These are phyloP conservation scores for Tangara arthus DNA, from an alignment of 2,797 vertebrate species.

Conservation along the genomic window DNA sequence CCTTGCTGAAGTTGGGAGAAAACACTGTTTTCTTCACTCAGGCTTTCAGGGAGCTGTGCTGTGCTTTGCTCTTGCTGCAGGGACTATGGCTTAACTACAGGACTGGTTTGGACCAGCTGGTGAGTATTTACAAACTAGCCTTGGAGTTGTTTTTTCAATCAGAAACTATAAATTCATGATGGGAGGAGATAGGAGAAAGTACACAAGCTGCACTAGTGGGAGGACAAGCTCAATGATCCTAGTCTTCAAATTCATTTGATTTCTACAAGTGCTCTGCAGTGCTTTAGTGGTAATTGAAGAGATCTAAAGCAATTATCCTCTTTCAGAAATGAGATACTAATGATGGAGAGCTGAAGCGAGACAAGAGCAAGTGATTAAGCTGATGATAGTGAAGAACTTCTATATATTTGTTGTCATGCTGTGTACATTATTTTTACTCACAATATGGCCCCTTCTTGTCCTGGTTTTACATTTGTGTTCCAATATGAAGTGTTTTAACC, in stretches of 20 bases:
- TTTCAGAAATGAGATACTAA: constrained; percentile 28
- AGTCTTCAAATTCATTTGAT: constrained; percentile 1
- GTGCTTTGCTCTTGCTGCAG: not conserved
- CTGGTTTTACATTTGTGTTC: not conserved
- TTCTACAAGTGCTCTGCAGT: constrained; percentile 1
- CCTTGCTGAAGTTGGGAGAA: not conserved
- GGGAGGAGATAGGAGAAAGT: not conserved
- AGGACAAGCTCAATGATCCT: not conserved
- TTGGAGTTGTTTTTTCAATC: not conserved
- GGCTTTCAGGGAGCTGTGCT: not conserved
- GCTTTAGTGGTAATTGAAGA: constrained; percentile 19
- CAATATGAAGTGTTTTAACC: not conserved
- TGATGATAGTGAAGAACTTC: not conserved
- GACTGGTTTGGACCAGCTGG: not conserved
- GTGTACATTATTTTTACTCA: not conserved
- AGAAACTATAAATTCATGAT: not conserved
- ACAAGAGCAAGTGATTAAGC: not conserved
- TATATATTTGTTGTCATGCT: not conserved
- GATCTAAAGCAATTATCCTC: constrained; percentile 34
- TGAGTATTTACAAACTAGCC: not conserved
- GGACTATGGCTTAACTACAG: not conserved
- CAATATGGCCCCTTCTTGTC: not conserved
- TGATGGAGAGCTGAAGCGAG: not conserved
- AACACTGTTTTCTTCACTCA: not conserved
- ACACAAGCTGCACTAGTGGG: not conserved